These are phyloP conservation scores for Tetrax tetrax DNA, from an alignment of 2,113 vertebrate genomes.

Conservation along the genomic window DNA sequence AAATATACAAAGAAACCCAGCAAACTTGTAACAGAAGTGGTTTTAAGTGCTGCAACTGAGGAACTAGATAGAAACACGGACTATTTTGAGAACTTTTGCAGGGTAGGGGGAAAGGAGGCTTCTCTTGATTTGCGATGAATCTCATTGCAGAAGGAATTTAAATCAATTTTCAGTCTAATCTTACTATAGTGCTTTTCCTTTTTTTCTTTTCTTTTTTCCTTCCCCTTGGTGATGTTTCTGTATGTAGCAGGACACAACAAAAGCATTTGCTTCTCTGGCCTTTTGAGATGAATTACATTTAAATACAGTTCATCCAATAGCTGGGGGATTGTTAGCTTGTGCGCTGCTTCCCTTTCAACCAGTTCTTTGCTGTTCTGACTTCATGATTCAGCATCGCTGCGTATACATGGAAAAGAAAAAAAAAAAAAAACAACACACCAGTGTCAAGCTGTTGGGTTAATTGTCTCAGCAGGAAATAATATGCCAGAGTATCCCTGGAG, in stretches of 20 bases:
- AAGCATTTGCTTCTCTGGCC: constrained; percentile 18
- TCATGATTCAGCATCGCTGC: constrained; percentile 76
- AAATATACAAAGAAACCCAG: not conserved
- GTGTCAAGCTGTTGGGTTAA: not conserved
- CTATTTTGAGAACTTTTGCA: not conserved
- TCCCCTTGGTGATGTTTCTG: not conserved
- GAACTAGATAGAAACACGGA: not conserved
- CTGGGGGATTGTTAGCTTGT: not conserved
- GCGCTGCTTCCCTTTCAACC: constrained; percentile 24
- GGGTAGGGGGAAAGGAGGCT: not conserved
- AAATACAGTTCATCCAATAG: constrained; percentile 14
- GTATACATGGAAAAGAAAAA: not conserved
- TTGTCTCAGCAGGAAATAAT: not conserved
- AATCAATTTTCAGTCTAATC: not conserved
- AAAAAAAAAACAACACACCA: not conserved
- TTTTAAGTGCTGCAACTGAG: not conserved
- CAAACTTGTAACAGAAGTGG: not conserved
- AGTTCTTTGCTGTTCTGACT: not conserved
- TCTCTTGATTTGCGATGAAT: not conserved
- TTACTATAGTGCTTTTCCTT: not conserved
- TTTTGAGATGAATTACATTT: constrained; percentile 37
- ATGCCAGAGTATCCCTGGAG: not conserved
- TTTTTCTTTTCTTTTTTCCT: not conserved
- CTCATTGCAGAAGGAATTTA: not conserved
- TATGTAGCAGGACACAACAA: not conserved